A percentile compares a stretch with the other conserved stretches of the same genome.
Conservation (phyloP, 2,888 invertebrate species). For the Nasonia oneida region DNA sequence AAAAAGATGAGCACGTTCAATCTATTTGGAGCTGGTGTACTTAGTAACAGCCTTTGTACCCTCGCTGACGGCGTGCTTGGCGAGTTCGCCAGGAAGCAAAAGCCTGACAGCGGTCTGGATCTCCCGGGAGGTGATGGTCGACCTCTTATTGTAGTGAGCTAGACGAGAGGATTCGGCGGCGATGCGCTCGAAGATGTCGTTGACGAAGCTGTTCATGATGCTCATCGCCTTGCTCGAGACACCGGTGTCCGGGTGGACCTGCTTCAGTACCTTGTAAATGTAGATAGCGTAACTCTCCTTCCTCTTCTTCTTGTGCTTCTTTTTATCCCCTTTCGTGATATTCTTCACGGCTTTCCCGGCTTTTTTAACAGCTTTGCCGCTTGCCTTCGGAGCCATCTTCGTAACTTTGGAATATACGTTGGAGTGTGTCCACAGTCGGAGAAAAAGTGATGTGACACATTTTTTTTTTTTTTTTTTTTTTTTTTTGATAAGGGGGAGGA, state of each 20-base stretch:
- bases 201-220: slow-evolving; percentile 69
- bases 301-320: slow-evolving; percentile 80
- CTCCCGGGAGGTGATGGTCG: slow-evolving; percentile 85
- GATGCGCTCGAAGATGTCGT: slow-evolving; percentile 72
- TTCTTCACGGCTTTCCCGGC: slow-evolving; percentile 76
- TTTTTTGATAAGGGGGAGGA: too few species aligned
- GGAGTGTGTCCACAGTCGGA: too few species aligned
- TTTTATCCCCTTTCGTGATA: slow-evolving; percentile 77
- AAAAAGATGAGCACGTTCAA: neutral
- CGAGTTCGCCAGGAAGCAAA: slow-evolving; percentile 62
- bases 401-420: neutral
- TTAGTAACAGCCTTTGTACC: slow-evolving; percentile 51
- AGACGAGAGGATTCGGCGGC: slow-evolving; percentile 71
- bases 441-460: neutral
- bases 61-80: slow-evolving; percentile 61
- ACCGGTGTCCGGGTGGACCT: slow-evolving; percentile 81
- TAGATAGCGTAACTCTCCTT: slow-evolving; percentile 82
- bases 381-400: slow-evolving; percentile 67
- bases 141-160: slow-evolving; percentile 76
- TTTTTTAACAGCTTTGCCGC: slow-evolving; percentile 76
- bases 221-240: slow-evolving; percentile 75
- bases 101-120: slow-evolving; percentile 86
- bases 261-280: slow-evolving; percentile 81
- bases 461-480: too few species aligned
- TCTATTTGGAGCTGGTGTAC: slow-evolving; percentile 59